Conservation (phyloP, 2,888 invertebrate species). For the Arenicola marina region DNA sequence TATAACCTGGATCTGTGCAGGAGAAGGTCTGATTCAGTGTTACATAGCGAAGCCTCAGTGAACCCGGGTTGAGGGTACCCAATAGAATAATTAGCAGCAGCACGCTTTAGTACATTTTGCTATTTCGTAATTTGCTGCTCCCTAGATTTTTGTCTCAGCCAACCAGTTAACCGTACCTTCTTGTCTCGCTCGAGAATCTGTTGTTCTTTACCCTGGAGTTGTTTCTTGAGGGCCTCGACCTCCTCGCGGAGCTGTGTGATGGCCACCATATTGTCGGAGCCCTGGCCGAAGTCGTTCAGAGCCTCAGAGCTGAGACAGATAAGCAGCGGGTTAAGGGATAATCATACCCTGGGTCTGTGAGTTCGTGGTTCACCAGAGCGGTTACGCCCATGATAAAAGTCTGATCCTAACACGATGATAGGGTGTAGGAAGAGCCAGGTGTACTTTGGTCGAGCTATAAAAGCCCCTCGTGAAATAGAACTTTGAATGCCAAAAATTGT, state of each 20-base stretch:
- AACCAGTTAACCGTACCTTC: constrained; percentile 70
- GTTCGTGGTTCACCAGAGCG: too few relatives aligned
- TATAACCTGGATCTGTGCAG: too few relatives aligned
- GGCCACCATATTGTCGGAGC: constrained; percentile 62
- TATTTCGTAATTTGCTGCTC: background rate
- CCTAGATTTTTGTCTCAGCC: constrained; percentile 87
- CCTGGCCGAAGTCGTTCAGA: background rate
- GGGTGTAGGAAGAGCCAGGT: too few relatives aligned
- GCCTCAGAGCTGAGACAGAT: background rate
- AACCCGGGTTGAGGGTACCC: background rate
- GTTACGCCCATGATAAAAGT: too few relatives aligned
- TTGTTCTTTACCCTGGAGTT: constrained; percentile 80
- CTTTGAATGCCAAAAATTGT: too few relatives aligned
- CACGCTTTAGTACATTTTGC: background rate
- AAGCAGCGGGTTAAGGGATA: too few relatives aligned
- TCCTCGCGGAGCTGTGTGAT: constrained; percentile 93
- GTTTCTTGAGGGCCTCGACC: constrained; percentile 88
- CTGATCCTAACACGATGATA: too few relatives aligned
- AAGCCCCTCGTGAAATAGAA: too few relatives aligned
- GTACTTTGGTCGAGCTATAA: too few relatives aligned
- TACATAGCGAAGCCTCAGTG: too few relatives aligned
- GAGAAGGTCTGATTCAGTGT: too few relatives aligned
- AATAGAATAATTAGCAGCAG: background rate
- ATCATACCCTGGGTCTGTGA: too few relatives aligned
- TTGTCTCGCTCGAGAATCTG: constrained; percentile 87